phyloP scores from a whole-genome alignment of 1,140 invertebrate species.

The Cyclina sinensis region DNA sequence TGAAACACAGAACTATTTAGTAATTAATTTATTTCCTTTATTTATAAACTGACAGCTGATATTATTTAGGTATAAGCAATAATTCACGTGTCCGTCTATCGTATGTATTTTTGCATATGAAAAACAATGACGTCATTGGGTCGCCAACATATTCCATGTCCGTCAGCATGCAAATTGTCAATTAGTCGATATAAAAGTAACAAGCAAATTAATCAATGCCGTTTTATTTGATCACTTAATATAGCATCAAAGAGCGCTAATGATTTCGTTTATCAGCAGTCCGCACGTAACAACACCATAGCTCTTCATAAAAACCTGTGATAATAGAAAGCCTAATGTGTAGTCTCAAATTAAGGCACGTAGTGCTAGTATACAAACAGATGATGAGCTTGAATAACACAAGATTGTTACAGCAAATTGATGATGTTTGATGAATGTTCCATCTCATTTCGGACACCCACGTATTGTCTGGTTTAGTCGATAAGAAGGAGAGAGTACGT shows the following conservation, averaged over 20 bases:
- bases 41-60: no score
- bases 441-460: not conserved
- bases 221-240: slow-evolving; percentile 39
- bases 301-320: slow-evolving; percentile 6
- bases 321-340: not conserved
- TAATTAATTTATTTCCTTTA: no score
- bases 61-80: no score
- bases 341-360: not conserved
- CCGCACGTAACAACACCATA: not conserved
- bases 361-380: slow-evolving; percentile 25
- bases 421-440: slow-evolving; percentile 36
- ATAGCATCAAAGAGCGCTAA: slow-evolving; percentile 6
- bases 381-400: not conserved
- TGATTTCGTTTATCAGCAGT: slow-evolving; percentile 20
- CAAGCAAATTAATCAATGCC: slow-evolving; percentile 16
- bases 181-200: slow-evolving; percentile 26
- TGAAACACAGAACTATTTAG: no score
- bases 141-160: not conserved
- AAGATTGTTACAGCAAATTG: slow-evolving; percentile 36
- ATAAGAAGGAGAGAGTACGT: not conserved
- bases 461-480: not conserved
- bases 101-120: not conserved
- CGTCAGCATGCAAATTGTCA: slow-evolving; percentile 13
- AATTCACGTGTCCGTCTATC: no score
- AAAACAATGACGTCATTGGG: not conserved